These are phyloP conservation scores for Recurvirostra avosetta DNA, from an alignment of 2,113 vertebrate species.

Conservation along the genomic window DNA sequence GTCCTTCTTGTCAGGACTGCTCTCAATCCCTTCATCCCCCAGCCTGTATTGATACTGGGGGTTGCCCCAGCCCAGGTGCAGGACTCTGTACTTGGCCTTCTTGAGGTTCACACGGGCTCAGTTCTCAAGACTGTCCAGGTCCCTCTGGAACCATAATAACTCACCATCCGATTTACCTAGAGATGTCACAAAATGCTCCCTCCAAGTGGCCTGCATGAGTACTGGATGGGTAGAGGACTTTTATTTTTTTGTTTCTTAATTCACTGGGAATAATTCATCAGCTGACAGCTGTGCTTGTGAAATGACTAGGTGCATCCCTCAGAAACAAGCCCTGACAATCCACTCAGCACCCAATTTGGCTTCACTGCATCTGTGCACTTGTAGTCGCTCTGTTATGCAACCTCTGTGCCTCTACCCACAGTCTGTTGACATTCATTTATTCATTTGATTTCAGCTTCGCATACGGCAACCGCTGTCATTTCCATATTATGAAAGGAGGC, in stretches of 20 bases:
- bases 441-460: slow-evolving; percentile 45
- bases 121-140: not conserved
- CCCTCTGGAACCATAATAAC: not conserved
- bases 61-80: not conserved
- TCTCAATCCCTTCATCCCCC: not conserved
- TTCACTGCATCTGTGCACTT: slow-evolving; percentile 31
- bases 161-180: not conserved
- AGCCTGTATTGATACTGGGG: not conserved
- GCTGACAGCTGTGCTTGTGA: slow-evolving; percentile 39
- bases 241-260: not conserved
- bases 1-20: not conserved
- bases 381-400: slow-evolving; percentile 9
- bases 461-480: slow-evolving; percentile 26
- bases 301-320: slow-evolving; percentile 20
- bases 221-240: not conserved
- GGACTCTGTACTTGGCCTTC: not conserved
- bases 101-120: not conserved
- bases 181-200: not conserved
- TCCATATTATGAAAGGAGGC: slow-evolving; percentile 3
- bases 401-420: slow-evolving; percentile 21
- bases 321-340: slow-evolving; percentile 22
- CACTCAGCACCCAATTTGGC: slow-evolving; percentile 11
- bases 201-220: not conserved
- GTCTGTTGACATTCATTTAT: slow-evolving; percentile 61
- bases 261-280: slow-evolving; percentile 5